Conservation (phyloP, 2,113 vertebrate species). For the Nycticorax nycticorax region DNA sequence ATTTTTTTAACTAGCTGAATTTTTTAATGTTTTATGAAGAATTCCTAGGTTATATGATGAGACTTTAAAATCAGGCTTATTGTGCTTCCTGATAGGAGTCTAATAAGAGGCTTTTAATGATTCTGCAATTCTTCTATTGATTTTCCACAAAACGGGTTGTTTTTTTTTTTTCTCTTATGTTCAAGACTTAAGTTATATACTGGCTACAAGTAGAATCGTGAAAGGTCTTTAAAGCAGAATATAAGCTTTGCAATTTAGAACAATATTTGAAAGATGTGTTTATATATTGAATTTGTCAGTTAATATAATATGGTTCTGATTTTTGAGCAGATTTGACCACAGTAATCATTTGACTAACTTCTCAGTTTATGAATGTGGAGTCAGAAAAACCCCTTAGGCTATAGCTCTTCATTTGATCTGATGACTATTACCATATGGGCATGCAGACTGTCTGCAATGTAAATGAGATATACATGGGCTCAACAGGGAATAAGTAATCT, state of each 20-base stretch:
- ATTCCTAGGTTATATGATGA: background rate
- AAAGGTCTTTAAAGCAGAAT: background rate
- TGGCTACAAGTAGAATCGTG: background rate
- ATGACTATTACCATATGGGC: background rate
- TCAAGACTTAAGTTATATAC: background rate
- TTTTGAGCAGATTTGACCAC: conserved; percentile 20
- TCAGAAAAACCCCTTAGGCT: background rate
- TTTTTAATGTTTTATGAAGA: background rate
- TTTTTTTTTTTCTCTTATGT: background rate
- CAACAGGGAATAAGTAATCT: background rate
- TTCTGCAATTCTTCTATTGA: background rate
- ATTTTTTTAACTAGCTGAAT: background rate
- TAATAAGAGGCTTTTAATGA: background rate
- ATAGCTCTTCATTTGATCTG: background rate
- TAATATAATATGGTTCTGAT: background rate
- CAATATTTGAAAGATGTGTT: background rate
- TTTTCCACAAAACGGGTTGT: background rate
- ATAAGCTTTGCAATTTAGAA: background rate
- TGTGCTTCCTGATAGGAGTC: background rate
- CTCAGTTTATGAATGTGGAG: background rate
- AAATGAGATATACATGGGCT: background rate
- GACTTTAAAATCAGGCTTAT: background rate
- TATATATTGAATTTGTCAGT: background rate
- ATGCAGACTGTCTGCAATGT: background rate
- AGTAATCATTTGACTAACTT: background rate